These are phyloP conservation scores for Phylloscopus collybita DNA, from an alignment of 2,797 vertebrate genomes.

Conservation along the genomic window DNA sequence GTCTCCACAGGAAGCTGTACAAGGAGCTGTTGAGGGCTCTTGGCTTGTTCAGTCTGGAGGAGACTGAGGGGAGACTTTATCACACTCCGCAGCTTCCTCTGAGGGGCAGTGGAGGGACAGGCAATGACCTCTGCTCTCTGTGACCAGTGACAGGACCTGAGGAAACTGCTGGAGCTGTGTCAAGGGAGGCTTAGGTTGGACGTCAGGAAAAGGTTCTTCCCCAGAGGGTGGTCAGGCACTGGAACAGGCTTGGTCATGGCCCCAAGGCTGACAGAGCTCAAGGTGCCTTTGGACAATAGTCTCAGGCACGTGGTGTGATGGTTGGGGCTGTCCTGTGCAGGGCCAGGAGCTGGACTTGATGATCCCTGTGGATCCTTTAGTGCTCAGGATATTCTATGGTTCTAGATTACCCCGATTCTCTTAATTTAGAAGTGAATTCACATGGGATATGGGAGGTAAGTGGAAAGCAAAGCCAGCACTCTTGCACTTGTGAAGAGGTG, in stretches of 20 bases:
- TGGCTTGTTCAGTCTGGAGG: not conserved
- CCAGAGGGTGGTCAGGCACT: no score
- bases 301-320: not conserved
- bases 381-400: not conserved
- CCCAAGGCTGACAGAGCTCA: not conserved
- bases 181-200: not conserved
- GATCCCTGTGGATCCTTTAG: not conserved
- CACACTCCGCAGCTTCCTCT: not conserved
- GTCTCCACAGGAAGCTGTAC: not conserved
- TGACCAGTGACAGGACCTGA: not conserved
- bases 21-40: not conserved
- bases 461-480: not conserved
- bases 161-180: not conserved
- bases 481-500: not conserved
- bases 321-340: not conserved
- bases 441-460: not conserved
- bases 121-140: not conserved
- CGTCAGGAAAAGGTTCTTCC: not conserved
- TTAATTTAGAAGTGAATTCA: not conserved
- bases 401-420: not conserved
- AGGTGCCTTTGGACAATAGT: rapidly evolving
- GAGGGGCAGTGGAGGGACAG: not conserved
- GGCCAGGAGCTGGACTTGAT: not conserved
- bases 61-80: not conserved
- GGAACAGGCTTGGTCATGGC: not conserved